Percentiles rank a stretch among this genome's conserved stretches.
phyloP scores from a whole-genome alignment of 2,888 invertebrate species.

The Heteromyza rotundicornis region DNA sequence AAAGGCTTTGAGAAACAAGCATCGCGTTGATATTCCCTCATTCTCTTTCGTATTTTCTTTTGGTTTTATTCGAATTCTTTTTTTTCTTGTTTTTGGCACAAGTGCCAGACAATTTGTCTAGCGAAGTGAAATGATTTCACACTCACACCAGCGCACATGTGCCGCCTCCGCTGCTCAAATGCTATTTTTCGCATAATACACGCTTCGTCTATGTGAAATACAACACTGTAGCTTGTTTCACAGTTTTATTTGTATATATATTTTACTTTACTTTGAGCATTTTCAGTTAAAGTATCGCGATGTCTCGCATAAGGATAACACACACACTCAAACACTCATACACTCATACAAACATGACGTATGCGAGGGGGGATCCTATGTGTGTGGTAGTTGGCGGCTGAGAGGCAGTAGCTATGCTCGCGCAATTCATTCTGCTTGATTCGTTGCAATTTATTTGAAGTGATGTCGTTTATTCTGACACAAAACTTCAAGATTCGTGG shows the following conservation, averaged over 20 bases:
- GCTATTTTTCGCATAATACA: too few relatives aligned
- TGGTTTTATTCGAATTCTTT: neutral
- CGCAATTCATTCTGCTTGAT: conserved; percentile 54
- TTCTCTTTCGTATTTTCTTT: too few relatives aligned
- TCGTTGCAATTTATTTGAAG: conserved; percentile 55
- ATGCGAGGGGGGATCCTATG: neutral
- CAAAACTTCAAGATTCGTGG: conserved; percentile 14
- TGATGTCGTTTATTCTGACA: conserved; percentile 52
- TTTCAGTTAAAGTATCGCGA: neutral
- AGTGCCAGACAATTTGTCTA: conserved; percentile 8
- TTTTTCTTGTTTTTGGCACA: neutral
- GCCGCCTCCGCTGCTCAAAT: too few relatives aligned
- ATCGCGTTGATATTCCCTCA: too few relatives aligned
- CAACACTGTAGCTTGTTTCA: too few relatives aligned
- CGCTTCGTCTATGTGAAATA: too few relatives aligned
- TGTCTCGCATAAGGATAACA: neutral
- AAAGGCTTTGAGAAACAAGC: neutral
- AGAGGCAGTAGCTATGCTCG: conserved; percentile 21
- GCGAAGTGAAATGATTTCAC: conserved; percentile 5
- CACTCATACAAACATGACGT: neutral
- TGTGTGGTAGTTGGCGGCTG: neutral
- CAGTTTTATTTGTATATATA: neutral
- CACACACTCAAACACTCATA: too few relatives aligned
- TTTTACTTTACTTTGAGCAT: neutral
- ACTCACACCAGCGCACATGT: neutral